Percentiles rank a stretch among this genome's conserved stretches.
Conservation (phyloP, 2,888 invertebrate genomes). For the Fragum sueziense region DNA sequence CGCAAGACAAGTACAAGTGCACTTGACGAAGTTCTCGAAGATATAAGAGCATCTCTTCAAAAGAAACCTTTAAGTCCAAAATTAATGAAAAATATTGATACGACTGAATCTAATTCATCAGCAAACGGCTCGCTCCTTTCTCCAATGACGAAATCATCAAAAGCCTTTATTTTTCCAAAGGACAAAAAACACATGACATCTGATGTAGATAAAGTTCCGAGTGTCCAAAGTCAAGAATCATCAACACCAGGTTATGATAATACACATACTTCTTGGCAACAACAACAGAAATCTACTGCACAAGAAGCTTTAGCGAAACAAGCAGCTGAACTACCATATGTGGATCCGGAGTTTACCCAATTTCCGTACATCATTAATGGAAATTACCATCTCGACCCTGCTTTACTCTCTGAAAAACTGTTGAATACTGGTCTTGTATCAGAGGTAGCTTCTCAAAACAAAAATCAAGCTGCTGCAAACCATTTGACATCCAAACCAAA, state of each 20-base stretch:
- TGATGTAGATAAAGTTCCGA: neutral
- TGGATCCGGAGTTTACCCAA: conserved; percentile 66
- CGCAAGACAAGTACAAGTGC: conserved; percentile 70
- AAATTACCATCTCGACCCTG: conserved; percentile 75
- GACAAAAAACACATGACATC: neutral
- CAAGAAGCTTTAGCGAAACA: conserved; percentile 21
- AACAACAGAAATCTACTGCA: neutral
- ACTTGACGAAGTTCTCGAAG: conserved; percentile 76
- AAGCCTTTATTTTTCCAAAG: conserved; percentile 52
- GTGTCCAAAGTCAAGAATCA: conserved; percentile 6
- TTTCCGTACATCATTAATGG: conserved; percentile 71
- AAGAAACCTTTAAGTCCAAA: conserved; percentile 67
- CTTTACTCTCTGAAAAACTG: conserved; percentile 73
- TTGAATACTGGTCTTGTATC: conserved; percentile 74
- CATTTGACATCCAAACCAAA: neutral
- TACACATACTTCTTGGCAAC: conserved; percentile 42
- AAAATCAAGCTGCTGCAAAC: neutral
- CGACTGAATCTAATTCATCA: conserved; percentile 59
- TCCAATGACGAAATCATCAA: conserved; percentile 52
- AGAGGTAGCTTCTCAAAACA: conserved; percentile 24
- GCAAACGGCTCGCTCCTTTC: conserved; percentile 46
- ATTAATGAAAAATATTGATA: conserved; percentile 60
- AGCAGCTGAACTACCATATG: conserved; percentile 42
- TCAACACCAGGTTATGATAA: conserved; percentile 52
- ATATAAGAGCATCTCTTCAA: conserved; percentile 72